Conservation (phyloP, 2,888 invertebrate genomes). For the Tetanocera ferruginea region DNA sequence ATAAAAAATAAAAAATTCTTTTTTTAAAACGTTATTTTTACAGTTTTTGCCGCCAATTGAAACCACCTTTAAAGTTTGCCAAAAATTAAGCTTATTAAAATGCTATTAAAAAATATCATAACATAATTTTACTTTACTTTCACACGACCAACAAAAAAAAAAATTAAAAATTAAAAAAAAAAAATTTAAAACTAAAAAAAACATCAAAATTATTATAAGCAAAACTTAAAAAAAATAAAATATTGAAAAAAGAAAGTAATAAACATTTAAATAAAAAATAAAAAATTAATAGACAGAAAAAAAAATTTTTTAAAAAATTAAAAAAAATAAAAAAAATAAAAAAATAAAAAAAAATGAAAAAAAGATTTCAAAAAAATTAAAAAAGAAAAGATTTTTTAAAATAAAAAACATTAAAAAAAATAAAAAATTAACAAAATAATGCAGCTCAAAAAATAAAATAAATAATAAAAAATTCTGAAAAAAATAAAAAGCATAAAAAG, state of each 20-base stretch:
- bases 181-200: too few species aligned
- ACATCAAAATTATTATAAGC: too few species aligned
- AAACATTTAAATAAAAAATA: too few species aligned
- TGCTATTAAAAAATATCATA: background rate
- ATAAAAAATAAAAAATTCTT: background rate
- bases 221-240: too few species aligned
- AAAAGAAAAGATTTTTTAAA: too few species aligned
- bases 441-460: background rate
- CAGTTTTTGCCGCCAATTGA: background rate
- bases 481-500: background rate
- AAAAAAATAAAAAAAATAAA: background rate
- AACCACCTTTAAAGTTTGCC: conserved; percentile 24
- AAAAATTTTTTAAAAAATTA: background rate
- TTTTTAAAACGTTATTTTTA: background rate
- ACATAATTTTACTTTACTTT: background rate
- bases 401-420: too few species aligned
- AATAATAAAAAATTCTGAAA: background rate
- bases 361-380: too few species aligned
- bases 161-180: too few species aligned
- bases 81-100: conserved; percentile 4
- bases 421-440: too few species aligned
- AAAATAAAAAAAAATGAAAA: background rate
- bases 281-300: too few species aligned
- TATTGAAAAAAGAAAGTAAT: too few species aligned
- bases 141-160: background rate